These are phyloP conservation scores for Thryonomys swinderianus DNA, from an alignment of 2,113 vertebrate genomes.

Conservation along the genomic window DNA sequence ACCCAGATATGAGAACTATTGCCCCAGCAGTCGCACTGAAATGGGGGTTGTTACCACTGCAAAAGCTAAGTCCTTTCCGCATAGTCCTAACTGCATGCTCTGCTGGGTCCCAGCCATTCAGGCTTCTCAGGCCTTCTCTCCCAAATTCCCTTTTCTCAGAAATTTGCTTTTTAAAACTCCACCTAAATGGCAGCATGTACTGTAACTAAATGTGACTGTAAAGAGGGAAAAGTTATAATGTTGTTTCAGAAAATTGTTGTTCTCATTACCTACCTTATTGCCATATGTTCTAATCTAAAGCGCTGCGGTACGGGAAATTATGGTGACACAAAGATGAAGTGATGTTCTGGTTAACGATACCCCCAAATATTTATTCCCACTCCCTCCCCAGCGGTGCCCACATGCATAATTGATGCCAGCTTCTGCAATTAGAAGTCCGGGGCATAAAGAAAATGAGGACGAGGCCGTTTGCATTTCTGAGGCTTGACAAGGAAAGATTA, in stretches of 20 bases:
- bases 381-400: conserved; percentile 74
- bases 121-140: neutral
- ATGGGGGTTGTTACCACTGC: neutral
- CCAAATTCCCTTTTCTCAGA: conserved; percentile 8
- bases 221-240: conserved; percentile 76
- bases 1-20: neutral
- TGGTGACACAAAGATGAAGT: conserved; percentile 84
- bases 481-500: conserved; percentile 72
- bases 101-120: neutral
- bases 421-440: conserved; percentile 82
- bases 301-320: conserved; percentile 76
- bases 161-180: conserved; percentile 58
- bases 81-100: neutral
- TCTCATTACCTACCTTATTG: conserved; percentile 80
- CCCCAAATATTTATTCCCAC: conserved; percentile 84
- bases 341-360: conserved; percentile 82
- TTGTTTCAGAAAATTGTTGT: conserved; percentile 75
- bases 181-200: conserved; percentile 60
- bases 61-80: neutral
- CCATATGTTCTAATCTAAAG: conserved; percentile 86
- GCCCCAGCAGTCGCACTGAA: neutral
- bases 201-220: conserved; percentile 79
- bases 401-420: conserved; percentile 85
- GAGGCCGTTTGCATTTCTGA: conserved; percentile 76
- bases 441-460: conserved; percentile 77